Percentiles rank a stretch among this genome's conserved stretches.
Conservation (phyloP, 2,113 vertebrate genomes). For the Sinocyclocheilus rhinocerous region DNA sequence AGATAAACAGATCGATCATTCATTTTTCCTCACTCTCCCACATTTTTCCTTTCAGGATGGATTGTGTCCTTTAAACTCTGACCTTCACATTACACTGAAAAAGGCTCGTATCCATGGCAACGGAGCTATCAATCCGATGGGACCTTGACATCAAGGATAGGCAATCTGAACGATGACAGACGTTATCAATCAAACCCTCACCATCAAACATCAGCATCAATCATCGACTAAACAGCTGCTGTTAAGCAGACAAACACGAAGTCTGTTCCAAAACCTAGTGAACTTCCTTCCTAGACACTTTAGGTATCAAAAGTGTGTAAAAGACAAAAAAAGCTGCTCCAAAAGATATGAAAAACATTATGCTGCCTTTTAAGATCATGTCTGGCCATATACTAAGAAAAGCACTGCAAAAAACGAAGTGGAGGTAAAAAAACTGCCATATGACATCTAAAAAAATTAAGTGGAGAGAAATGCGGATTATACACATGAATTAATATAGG, state of each 20-base stretch:
- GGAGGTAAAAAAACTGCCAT: too few relatives aligned
- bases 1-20: conserved; percentile 8
- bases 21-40: not conserved
- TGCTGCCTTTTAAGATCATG: not conserved
- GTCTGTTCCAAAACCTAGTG: not conserved
- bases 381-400: not conserved
- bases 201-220: conserved; percentile 19
- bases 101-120: conserved; percentile 14
- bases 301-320: not conserved
- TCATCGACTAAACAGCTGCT: conserved; percentile 24
- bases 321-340: not conserved
- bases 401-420: not conserved
- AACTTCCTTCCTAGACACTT: not conserved
- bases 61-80: conserved; percentile 27
- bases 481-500: not conserved
- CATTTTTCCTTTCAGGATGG: not conserved
- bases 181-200: conserved; percentile 28
- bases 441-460: not conserved
- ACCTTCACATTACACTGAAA: conserved; percentile 20
- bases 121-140: conserved; percentile 32
- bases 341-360: not conserved
- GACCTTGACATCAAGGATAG: not conserved
- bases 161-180: conserved; percentile 33
- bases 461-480: not conserved
- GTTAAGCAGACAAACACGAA: not conserved